Evolutionary conservation across 2,888 invertebrate genomes (phyloP), one percentile per base, ranked within the genome.

Genomic region (Rhorus exstirpatorius): DNA sequence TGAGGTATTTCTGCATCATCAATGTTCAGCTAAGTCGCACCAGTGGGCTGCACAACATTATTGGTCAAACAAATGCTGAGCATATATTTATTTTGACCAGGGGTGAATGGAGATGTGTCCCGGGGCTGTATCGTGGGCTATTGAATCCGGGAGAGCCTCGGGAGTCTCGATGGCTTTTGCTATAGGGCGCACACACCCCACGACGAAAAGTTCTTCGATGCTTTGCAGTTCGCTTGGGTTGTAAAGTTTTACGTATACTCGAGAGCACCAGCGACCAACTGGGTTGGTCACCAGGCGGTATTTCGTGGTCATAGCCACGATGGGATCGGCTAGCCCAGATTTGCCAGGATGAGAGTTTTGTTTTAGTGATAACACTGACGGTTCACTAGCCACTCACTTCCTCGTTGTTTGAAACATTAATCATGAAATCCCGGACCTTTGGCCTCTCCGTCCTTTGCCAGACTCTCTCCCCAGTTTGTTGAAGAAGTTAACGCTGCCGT

Each of bases 351-450:
- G 44, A 44, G 38, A 60, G 46, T 55, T 19, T 65, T 41, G 65
- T 75, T 74, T 70, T 41, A 71, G 67, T 35, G 82, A 83, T 83
- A 76, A 55, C 60, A 49, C 21, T 31, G 44, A 75, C 24, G 44
- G 60, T 72, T 60, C 24, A 49, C 49, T 44, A 60, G 79, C 53
- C 38, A 38, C 44, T 35, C 24, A 35, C 35, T 80, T 44, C 19
- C 17, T 83, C 79, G 85, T 85, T 88, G 89, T 88, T 89, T 86
- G 83, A 82, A 81, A 81, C 88, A 89, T 89, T 88, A 89, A 89
- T 89, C 89, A 88, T 88, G 86, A 85, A 88, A 86, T 88, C 87
- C 84, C 83, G 58, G 7, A 81, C 83, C 85, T 84, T 84, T 81
- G 80, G 83, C 74, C 83, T 63, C 51, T 14, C 35, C 14, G n/a